These are phyloP conservation scores for Cenopis cana DNA, from an alignment of 2,888 invertebrate species.

Conservation along the genomic window DNA sequence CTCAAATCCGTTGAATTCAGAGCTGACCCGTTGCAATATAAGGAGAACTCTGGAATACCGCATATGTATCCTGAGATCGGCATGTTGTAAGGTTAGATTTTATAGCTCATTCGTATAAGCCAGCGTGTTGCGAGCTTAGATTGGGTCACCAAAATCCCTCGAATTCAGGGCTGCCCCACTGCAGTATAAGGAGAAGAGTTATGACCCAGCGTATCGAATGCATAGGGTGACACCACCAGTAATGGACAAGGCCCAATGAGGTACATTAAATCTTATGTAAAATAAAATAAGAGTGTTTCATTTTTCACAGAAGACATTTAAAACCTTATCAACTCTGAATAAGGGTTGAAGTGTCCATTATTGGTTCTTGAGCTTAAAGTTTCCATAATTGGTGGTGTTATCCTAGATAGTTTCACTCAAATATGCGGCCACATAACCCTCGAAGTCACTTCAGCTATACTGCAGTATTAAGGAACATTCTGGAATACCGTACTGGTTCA, in stretches of 20 bases:
- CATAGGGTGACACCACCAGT: too few species aligned
- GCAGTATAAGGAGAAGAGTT: constrained; percentile 93
- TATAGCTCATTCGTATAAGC: background rate
- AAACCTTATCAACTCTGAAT: too few species aligned
- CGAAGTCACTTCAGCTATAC: background rate
- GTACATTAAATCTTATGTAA: too few species aligned
- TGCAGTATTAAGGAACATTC: too few species aligned
- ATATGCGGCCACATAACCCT: background rate
- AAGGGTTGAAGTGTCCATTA: too few species aligned
- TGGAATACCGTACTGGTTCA: background rate
- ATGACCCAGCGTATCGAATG: background rate
- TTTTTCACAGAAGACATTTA: too few species aligned
- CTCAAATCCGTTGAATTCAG: constrained; percentile 95
- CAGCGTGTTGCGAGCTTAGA: too few species aligned
- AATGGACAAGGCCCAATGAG: too few species aligned
- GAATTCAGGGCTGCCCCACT: constrained; percentile 98
- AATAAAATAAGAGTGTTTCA: too few species aligned
- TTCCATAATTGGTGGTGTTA: too few species aligned
- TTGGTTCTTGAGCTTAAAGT: too few species aligned
- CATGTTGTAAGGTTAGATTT: constrained; percentile 87
- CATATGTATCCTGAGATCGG: constrained; percentile 95
- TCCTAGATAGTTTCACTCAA: background rate
- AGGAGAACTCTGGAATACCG: constrained; percentile 93
- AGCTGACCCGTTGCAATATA: constrained; percentile 97
- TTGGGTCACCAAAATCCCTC: constrained; percentile 85